These are phyloP conservation scores for Rhyacophila evoluta DNA, from an alignment of 2,888 invertebrate genomes.

Conservation along the genomic window DNA sequence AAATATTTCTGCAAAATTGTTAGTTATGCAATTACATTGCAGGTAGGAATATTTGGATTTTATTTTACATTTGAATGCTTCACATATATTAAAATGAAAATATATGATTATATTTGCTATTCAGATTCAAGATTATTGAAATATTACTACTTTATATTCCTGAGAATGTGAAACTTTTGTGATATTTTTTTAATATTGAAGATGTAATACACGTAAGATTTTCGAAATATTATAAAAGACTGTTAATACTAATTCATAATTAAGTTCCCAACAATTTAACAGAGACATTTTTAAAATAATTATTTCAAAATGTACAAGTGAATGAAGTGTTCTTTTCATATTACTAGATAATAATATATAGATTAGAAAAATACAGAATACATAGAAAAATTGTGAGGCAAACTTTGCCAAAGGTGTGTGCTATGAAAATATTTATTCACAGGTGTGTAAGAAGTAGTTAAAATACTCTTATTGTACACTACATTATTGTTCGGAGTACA, in stretches of 20 bases:
- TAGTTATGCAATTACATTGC: no score
- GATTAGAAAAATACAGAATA: conserved; percentile 15
- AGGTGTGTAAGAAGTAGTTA: background rate
- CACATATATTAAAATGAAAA: no score
- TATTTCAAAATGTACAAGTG: conserved; percentile 23
- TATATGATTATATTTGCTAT: no score
- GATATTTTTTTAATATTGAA: no score
- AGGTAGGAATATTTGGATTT: no score
- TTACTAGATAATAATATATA: background rate
- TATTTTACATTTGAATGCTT: no score
- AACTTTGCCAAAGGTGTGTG: conserved; percentile 3
- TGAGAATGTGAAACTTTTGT: no score
- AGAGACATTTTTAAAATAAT: background rate
- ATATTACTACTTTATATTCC: no score
- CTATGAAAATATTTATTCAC: conserved; percentile 3
- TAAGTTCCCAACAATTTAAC: background rate
- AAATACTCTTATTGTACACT: background rate
- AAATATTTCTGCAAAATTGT: background rate
- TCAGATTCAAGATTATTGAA: no score
- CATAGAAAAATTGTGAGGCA: conserved; percentile 17
- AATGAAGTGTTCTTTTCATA: conserved; percentile 12
- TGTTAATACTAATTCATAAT: no score
- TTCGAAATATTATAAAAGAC: no score
- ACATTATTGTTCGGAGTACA: background rate
- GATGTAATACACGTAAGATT: no score